Conservation (phyloP, 2,113 vertebrate species). For the Alaudala cheleensis region DNA sequence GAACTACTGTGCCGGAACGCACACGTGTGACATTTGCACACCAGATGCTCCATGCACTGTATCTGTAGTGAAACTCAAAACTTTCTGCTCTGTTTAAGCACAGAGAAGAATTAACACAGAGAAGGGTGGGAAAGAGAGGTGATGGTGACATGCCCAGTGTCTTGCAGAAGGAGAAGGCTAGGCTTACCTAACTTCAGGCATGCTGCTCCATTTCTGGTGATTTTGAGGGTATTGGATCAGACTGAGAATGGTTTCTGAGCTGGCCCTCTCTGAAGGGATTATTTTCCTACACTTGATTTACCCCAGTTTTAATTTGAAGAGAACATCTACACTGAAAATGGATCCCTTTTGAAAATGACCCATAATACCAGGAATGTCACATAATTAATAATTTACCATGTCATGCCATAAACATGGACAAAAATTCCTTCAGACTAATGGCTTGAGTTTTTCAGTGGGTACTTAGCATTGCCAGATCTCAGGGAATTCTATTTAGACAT, state of each 20-base stretch:
- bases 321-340: not conserved
- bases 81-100: not conserved
- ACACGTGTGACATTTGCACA: not conserved
- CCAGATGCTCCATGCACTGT: not conserved
- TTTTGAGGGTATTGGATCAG: not conserved
- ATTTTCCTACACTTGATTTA: not conserved
- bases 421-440: not conserved
- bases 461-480: not conserved
- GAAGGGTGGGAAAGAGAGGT: not conserved
- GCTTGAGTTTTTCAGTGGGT: not conserved
- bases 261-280: not conserved
- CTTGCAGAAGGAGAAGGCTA: not conserved
- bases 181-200: not conserved
- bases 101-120: not conserved
- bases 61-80: not conserved
- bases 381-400: not conserved
- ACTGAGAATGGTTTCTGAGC: not conserved
- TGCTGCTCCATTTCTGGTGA: not conserved
- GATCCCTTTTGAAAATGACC: not conserved
- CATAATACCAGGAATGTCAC: not conserved
- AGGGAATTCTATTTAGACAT: not conserved
- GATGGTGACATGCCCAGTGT: not conserved
- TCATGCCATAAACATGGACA: not conserved
- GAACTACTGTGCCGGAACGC: not conserved
- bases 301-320: not conserved